Base-by-base conservation (phyloP, 2,888 invertebrate genomes). In the Stenodera caucasica region DNA sequence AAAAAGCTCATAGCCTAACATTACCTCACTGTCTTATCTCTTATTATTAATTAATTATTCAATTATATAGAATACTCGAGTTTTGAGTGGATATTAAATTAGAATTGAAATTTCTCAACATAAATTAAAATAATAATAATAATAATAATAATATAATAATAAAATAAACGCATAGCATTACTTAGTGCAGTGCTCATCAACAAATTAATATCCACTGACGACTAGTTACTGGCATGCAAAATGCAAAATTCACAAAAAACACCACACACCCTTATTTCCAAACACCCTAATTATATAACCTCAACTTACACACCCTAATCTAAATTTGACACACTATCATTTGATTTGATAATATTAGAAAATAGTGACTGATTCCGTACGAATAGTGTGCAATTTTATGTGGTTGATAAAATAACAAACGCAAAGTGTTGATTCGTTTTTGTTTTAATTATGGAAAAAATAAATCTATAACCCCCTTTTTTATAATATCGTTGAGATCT, bases 161-260 rank as follows among this genome's bases (percentile, higher is more conserved):
- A n/a, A n/a, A n/a, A n/a, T n/a, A n/a, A 64, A 66, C 58, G 68
- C 69, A 70, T 70, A 69, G 70, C 70, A 65, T 55, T 63, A 67
- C 74, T 72, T 70, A 68, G 80, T 81, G 81, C 81, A 77, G 81
- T 81, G 81, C 80, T 79, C 71, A 72, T 76, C 70, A 76, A 78
- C 70, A 78, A 78, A 77, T 79, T 77, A 79, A 80, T 79, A 80
- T 79, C 79, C 79, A 81, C 78, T 75, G 77, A 80, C 75, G 75
- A 73, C 72, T 74, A 77, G 69, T 72, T 78, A 77, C 77, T 70
- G 59, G 72, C 79, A 80, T 81, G 80, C 80, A 78, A 69, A 66
- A 78, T 79, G 78, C 78, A 79, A 69, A n/a, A n/a, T 71, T 71
- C 70, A 75, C 69, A 69, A 60, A 61, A 71, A 70, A 66, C 67